These are phyloP conservation scores for Oreohelix idahoensis DNA, from an alignment of 1,140 invertebrate genomes.

Conservation along the genomic window DNA sequence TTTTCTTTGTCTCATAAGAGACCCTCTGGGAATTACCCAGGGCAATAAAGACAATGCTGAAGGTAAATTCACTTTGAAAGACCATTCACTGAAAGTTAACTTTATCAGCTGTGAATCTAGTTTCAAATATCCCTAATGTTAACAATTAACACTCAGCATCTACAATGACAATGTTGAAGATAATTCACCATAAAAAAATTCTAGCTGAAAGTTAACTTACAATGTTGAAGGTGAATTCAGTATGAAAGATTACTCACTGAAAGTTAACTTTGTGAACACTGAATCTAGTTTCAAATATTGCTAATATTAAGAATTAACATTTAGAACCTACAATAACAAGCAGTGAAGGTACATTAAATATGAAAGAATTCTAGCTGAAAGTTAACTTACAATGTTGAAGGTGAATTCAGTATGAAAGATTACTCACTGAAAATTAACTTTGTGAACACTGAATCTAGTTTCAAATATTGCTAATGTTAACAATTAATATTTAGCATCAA, in stretches of 20 bases:
- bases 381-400: no score
- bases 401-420: conserved; percentile 44
- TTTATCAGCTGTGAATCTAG: conserved; percentile 99
- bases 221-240: no score
- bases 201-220: no score
- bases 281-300: conserved; percentile 99
- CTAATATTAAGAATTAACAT: conserved; percentile 99
- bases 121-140: conserved; percentile 99
- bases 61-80: conserved; percentile 37
- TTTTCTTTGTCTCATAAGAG: no score
- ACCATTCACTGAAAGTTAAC: conserved; percentile 99
- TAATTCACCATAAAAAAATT: no score
- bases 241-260: conserved; percentile 87
- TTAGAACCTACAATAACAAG: no score
- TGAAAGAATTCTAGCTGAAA: no score
- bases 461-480: conserved; percentile 99
- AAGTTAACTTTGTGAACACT: conserved; percentile 99
- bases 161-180: no score
- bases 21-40: no score
- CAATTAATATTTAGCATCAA: no score
- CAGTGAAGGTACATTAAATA: no score
- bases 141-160: conserved; percentile 99
- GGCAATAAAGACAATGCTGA: no score
- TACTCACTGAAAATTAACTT: conserved; percentile 99
- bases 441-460: conserved; percentile 99